A percentile compares a stretch with the other conserved stretches of the same genome.
These are phyloP conservation scores for Congeria kusceri DNA, from an alignment of 2,888 invertebrate genomes.

Conservation along the genomic window DNA sequence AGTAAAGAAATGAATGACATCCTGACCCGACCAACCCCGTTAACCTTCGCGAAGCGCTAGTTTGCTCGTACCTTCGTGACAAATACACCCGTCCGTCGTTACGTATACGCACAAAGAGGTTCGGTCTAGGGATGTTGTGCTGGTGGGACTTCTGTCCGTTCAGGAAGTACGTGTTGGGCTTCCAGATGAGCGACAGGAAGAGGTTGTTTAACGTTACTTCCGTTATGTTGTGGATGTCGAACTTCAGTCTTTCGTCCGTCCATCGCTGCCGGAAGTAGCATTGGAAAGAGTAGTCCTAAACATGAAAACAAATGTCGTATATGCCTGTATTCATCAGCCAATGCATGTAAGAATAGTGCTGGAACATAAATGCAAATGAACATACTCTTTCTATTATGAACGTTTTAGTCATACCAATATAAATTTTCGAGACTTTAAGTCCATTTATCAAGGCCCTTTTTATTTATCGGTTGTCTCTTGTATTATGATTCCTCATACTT, in stretches of 20 bases:
- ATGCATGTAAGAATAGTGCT: no score
- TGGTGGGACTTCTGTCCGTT: conserved; percentile 90
- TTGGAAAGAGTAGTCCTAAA: conserved; percentile 82
- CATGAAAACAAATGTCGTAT: no score
- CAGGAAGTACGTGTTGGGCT: conserved; percentile 94
- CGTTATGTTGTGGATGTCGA: conserved; percentile 77
- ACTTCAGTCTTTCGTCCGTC: conserved; percentile 80
- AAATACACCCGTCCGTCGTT: conserved; percentile 78
- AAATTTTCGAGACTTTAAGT: no score
- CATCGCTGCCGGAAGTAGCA: conserved; percentile 83
- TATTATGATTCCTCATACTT: background rate
- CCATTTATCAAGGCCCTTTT: no score
- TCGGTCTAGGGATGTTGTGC: conserved; percentile 97
- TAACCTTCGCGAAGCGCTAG: no score
- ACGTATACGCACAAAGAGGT: conserved; percentile 94
- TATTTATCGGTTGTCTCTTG: no score
- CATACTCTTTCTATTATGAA: no score
- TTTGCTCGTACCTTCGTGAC: conserved; percentile 77
- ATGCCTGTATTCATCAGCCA: no score
- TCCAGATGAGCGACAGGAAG: conserved; percentile 96
- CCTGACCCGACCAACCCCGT: no score
- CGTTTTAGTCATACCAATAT: no score
- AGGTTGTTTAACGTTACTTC: conserved; percentile 87
- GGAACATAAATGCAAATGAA: no score
- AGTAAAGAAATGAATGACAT: no score